Evolutionary conservation across 2,797 vertebrate species (phyloP), one percentile per base, ranked within the genome.

Genomic region (Sebastes alutus): DNA sequence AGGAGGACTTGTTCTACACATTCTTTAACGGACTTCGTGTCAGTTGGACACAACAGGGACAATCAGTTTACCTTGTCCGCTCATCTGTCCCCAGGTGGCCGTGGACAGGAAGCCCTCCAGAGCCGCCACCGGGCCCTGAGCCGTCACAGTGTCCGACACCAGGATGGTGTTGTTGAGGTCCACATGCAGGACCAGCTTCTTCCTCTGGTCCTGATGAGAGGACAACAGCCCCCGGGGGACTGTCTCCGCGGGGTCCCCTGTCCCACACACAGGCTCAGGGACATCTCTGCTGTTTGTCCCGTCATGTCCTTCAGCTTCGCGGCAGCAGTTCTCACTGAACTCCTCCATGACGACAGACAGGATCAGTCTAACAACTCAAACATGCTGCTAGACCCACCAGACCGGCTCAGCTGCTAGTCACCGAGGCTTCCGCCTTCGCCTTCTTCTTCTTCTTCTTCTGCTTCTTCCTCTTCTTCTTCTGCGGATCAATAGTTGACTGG

Each of bases 161-260:
- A 97, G 91, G 30, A 97, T 95, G 29, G 97, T 98, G 92, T 96
- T 97, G 93, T 98, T 98, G 5, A 98, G 88, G 83, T 98, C 97
- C 20, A 98, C 32, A 80, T 98, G 97, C 5, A 98, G 92, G 42
- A 98, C 84, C 7, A 97, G 30, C 82, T 96, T 97, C 60, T 85
- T 94, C 35, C 38, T 82, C 27, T 0, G 62, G 1, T 20, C 4
- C 0, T 8, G 32, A 2, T 32, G 14, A 3, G 76, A 23, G 7
- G 62, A 33, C 27, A 70, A 0, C 7, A 72, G 58, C 7, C 32
- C 75, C 16, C 3, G 66, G 1, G 84, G 72, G n/a, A 78, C 60
- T 1, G 82, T 69, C 58, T 33, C 64, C 38, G 4, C 25, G 4
- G 63, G 56, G 23, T 73, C 83, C 8, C 49, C 68, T 8, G 72